A percentile compares a stretch with the other conserved stretches of the same genome.
These are phyloP conservation scores for Papilio xuthus DNA, from an alignment of 1,140 invertebrate genomes.

Conservation along the genomic window DNA sequence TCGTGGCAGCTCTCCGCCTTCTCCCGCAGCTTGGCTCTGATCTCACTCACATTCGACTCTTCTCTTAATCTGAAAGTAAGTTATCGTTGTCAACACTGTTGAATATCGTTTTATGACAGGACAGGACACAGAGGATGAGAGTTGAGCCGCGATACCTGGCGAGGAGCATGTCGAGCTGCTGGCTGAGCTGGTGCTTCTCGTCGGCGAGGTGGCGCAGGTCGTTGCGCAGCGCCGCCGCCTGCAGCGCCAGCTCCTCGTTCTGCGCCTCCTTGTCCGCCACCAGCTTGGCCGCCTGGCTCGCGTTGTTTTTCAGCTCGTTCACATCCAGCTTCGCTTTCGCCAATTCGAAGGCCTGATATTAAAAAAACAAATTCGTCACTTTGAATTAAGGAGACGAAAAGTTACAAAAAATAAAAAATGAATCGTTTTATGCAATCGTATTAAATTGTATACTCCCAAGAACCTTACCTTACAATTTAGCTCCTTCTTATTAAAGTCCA, in stretches of 20 bases:
- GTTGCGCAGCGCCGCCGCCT: slow-evolving; percentile 74
- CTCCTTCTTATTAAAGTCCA: slow-evolving; percentile 80
- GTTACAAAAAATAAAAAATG: too few relatives aligned
- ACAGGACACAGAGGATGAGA: neutral
- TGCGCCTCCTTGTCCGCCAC: slow-evolving; percentile 80
- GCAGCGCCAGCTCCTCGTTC: slow-evolving; percentile 80
- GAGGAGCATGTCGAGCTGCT: slow-evolving; percentile 77
- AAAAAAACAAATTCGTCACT: neutral
- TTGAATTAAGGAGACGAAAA: too few relatives aligned
- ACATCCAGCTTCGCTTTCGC: slow-evolving; percentile 77
- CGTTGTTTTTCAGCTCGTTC: slow-evolving; percentile 64
- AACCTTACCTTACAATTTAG: slow-evolving; percentile 77
- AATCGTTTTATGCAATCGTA: neutral
- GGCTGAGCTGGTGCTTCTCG: slow-evolving; percentile 77
- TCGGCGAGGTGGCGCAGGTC: slow-evolving; percentile 75
- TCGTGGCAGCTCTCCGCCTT: slow-evolving; percentile 68
- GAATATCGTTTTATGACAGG: too few relatives aligned
- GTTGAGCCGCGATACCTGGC: slow-evolving; percentile 47
- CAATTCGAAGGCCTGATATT: slow-evolving; percentile 73
- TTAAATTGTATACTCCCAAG: neutral
- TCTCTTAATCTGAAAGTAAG: slow-evolving; percentile 57
- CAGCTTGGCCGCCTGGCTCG: slow-evolving; percentile 56
- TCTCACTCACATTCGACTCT: slow-evolving; percentile 62
- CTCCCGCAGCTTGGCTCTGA: slow-evolving; percentile 63
- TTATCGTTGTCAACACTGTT: too few relatives aligned